phyloP scores from a whole-genome alignment of 2,888 invertebrate species.

The Boloria euphrosyne region DNA sequence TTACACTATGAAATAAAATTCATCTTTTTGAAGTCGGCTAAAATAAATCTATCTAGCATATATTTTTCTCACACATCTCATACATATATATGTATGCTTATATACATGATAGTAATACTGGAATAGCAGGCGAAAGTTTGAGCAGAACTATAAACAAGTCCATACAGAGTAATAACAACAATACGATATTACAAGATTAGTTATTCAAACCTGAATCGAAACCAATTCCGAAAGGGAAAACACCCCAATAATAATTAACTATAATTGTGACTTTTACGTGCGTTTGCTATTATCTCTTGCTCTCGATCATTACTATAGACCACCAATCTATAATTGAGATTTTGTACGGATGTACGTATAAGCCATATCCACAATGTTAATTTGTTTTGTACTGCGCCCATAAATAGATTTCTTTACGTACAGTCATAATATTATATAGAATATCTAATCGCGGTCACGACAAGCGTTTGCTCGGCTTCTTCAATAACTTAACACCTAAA shows the following conservation, averaged over 20 bases:
- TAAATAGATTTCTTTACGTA: neutral
- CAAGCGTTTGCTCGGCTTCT: conserved; percentile 33
- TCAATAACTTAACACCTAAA: conserved; percentile 32
- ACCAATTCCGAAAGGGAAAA: conserved; percentile 46
- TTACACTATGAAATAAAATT: too few species aligned
- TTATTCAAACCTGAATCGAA: conserved; percentile 51
- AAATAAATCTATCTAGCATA: too few species aligned
- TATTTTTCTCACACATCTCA: conserved; percentile 12
- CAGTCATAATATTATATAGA: neutral
- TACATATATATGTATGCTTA: conserved; percentile 29
- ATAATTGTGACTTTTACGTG: conserved; percentile 56
- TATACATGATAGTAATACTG: conserved; percentile 30
- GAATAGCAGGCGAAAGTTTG: conserved; percentile 41
- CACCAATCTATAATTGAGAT: neutral
- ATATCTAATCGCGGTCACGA: conserved; percentile 19
- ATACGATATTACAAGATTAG: conserved; percentile 58
- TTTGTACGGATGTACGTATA: neutral
- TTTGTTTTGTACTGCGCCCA: neutral
- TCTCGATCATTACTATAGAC: neutral
- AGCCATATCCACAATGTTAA: neutral
- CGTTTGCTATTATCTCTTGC: conserved; percentile 10
- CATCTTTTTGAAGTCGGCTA: too few species aligned
- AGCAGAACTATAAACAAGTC: conserved; percentile 51
- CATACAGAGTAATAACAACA: conserved; percentile 54
- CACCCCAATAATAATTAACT: conserved; percentile 60